Conservation (phyloP, 2,888 invertebrate species). For the Endomychus coccineus region DNA sequence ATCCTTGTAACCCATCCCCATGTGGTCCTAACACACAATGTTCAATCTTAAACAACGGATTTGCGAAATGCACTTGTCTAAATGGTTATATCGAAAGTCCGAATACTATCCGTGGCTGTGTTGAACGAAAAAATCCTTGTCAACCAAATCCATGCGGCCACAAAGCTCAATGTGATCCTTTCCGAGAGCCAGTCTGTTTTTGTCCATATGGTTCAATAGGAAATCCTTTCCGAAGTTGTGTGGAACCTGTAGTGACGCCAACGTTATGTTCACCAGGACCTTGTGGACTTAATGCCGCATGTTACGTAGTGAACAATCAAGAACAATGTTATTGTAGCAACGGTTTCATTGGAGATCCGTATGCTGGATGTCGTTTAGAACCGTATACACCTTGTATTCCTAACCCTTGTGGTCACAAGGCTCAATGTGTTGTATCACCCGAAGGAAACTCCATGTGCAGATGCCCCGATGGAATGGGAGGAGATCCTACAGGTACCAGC, state of each 20-base stretch:
- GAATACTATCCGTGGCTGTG: conserved; percentile 79
- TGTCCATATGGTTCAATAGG: conserved; percentile 77
- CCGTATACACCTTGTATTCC: conserved; percentile 66
- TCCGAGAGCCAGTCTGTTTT: conserved; percentile 71
- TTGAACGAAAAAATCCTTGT: conserved; percentile 71
- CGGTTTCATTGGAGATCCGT: conserved; percentile 73
- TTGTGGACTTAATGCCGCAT: conserved; percentile 76
- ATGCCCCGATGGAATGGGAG: conserved; percentile 67
- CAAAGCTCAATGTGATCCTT: conserved; percentile 73
- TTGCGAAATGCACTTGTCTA: conserved; percentile 81
- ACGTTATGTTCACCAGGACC: conserved; percentile 71
- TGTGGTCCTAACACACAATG: conserved; percentile 88
- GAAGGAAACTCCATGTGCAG: conserved; percentile 65
- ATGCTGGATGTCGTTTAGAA: conserved; percentile 64
- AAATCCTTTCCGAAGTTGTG: conserved; percentile 74
- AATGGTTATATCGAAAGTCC: conserved; percentile 78
- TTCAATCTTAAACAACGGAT: conserved; percentile 65
- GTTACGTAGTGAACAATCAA: conserved; percentile 71
- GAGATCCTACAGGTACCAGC: conserved; percentile 62
- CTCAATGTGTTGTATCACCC: conserved; percentile 60
- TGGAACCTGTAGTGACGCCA: conserved; percentile 52
- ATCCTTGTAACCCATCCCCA: conserved; percentile 77
- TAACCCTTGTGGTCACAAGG: conserved; percentile 74
- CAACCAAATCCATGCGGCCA: conserved; percentile 75
- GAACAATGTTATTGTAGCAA: conserved; percentile 78